Conservation (phyloP, 2,113 vertebrate genomes). For the Scalopus aquaticus region DNA sequence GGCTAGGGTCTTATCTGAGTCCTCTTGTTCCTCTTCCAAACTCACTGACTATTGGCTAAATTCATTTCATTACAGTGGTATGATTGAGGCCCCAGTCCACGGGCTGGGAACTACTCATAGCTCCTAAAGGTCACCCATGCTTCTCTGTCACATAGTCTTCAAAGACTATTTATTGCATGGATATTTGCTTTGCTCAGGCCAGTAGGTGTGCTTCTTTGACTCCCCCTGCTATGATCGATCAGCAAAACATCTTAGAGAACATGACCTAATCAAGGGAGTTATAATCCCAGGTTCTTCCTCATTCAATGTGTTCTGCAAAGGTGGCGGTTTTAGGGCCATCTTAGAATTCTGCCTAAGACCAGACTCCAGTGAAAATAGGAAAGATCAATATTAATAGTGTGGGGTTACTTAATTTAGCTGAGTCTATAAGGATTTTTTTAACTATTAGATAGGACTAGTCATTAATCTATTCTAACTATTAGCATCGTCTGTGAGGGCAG, state of each 20-base stretch:
- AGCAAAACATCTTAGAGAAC: neutral
- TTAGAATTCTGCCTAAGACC: neutral
- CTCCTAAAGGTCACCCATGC: neutral
- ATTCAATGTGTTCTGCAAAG: neutral
- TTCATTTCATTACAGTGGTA: neutral
- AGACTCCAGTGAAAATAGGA: neutral
- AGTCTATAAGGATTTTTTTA: neutral
- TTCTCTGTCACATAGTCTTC: neutral
- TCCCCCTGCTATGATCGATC: neutral
- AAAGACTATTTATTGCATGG: neutral
- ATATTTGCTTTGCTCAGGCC: neutral
- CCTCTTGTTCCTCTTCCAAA: neutral
- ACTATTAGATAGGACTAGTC: neutral
- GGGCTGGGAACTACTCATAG: neutral
- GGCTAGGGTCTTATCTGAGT: neutral
- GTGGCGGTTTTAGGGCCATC: neutral
- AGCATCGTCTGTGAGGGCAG: neutral
- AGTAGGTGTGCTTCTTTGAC: neutral
- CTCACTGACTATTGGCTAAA: neutral
- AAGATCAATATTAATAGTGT: neutral
- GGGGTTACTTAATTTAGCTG: conserved; percentile 34
- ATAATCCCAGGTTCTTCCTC: neutral
- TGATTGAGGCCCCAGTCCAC: neutral
- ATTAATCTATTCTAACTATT: conserved; percentile 42
- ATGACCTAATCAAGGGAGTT: neutral